Evolutionary conservation across 2,888 invertebrate genomes (phyloP).

Genomic region (Drosophila neonasuta): DNA sequence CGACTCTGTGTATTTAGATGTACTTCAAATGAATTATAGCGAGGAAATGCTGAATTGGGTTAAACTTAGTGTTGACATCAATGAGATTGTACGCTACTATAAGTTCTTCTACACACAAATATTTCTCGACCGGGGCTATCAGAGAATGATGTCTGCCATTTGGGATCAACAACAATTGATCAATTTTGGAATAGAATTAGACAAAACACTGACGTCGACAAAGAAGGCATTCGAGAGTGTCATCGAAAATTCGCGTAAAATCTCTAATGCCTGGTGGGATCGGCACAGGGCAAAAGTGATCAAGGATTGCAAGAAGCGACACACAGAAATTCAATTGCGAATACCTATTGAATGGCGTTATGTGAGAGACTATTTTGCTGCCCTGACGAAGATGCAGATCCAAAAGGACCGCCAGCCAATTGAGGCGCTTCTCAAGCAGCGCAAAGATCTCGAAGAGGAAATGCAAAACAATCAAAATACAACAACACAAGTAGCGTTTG

Average conservation of each 20-base stretch:
- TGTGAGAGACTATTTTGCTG: slow-evolving; percentile 19
- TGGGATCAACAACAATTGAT: slow-evolving; percentile 35
- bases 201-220: background rate
- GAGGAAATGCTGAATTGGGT: slow-evolving; percentile 22
- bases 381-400: slow-evolving; percentile 26
- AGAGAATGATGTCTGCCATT: slow-evolving; percentile 13
- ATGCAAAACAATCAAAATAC: background rate
- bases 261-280: background rate
- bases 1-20: slow-evolving; percentile 34
- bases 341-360: slow-evolving; percentile 50
- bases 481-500: background rate
- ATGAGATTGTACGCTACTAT: slow-evolving; percentile 30
- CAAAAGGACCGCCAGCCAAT: slow-evolving; percentile 11
- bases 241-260: background rate
- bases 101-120: slow-evolving; percentile 32
- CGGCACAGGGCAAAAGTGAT: background rate
- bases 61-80: slow-evolving; percentile 42
- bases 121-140: background rate
- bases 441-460: slow-evolving; percentile 2
- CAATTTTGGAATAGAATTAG: slow-evolving; percentile 27
- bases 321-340: slow-evolving; percentile 2
- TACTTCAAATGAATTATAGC: slow-evolving; percentile 12
- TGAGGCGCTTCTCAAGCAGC: slow-evolving; percentile 9
- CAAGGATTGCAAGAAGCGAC: background rate
- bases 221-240: background rate